Percentiles rank a stretch among this genome's conserved stretches.
Evolutionary conservation across 2,113 vertebrate genomes (phyloP).

Genomic region (Onychorhynchus coronatus): DNA sequence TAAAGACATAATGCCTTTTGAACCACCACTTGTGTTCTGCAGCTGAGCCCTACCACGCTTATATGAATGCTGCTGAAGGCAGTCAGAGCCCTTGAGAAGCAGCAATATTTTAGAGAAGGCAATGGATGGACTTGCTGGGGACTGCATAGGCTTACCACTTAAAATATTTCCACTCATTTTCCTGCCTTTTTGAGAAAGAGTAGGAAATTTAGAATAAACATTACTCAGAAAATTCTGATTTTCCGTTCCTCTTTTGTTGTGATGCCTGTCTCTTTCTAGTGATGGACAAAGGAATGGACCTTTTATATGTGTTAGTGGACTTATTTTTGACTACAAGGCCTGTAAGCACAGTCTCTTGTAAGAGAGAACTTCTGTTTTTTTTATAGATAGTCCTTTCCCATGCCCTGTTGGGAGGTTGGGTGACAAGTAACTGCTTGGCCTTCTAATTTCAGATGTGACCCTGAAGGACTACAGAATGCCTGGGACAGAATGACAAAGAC

Average conservation of each 20-base stretch:
- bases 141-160: neutral
- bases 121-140: neutral
- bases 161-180: neutral
- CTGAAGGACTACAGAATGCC: neutral
- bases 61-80: neutral
- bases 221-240: neutral
- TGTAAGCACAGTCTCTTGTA: neutral
- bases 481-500: neutral
- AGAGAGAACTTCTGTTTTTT: neutral
- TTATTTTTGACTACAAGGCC: neutral
- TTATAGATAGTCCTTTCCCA: neutral
- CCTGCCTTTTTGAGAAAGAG: neutral
- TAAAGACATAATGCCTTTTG: neutral
- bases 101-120: neutral
- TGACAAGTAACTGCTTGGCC: neutral
- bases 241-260: neutral
- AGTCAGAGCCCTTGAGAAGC: neutral
- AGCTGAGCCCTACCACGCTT: accelerated
- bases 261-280: neutral
- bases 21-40: accelerated
- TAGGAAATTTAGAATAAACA: neutral
- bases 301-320: neutral
- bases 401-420: neutral
- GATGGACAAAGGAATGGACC: neutral
- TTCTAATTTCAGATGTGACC: neutral